Conservation (phyloP, 2,113 vertebrate genomes). For the Pteruthius melanotis region DNA sequence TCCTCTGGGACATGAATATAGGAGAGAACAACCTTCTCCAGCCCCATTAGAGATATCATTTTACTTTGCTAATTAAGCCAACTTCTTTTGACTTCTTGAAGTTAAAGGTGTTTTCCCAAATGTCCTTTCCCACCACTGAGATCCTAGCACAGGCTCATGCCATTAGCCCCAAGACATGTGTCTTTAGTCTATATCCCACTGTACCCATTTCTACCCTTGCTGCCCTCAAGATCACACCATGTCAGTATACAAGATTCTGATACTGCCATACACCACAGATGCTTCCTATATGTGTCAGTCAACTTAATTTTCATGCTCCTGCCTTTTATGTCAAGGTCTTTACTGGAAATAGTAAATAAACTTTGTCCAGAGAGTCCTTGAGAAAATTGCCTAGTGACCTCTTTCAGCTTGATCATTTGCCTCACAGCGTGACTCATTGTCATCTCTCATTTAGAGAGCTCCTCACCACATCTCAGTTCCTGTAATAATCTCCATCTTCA, state of each 20-base stretch:
- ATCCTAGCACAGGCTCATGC: background rate
- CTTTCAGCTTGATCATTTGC: conserved; percentile 21
- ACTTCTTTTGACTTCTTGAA: background rate
- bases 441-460: conserved; percentile 7
- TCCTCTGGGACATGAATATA: background rate
- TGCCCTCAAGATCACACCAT: background rate
- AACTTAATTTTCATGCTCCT: background rate
- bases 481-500: conserved; percentile 3
- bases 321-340: background rate
- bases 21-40: background rate
- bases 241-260: background rate
- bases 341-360: conserved; percentile 1
- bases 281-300: background rate
- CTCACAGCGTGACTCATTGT: background rate
- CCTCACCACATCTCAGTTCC: background rate
- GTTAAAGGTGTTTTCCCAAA: background rate
- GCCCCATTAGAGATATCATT: background rate
- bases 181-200: background rate
- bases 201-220: background rate
- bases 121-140: background rate
- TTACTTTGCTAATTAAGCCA: background rate
- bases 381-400: conserved; percentile 21
- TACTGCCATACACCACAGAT: background rate
- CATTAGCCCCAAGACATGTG: background rate
- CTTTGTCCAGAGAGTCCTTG: background rate